These are phyloP conservation scores for Drosophila macrothrix DNA, from an alignment of 2,888 invertebrate genomes.

Conservation along the genomic window DNA sequence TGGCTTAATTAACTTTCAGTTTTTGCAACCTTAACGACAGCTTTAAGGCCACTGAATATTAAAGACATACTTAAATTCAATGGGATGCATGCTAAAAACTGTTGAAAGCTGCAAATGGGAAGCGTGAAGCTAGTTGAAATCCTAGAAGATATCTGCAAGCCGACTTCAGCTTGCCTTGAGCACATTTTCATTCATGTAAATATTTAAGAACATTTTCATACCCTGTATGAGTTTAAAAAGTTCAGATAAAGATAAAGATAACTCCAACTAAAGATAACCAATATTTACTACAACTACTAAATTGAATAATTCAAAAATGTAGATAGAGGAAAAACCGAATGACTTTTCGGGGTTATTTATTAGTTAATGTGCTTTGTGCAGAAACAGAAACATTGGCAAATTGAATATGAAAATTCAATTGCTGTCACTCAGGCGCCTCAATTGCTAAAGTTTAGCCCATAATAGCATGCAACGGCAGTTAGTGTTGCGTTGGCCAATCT, in stretches of 20 bases:
- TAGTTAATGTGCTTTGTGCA: background rate
- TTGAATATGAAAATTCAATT: conserved; percentile 48
- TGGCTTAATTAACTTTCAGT: conserved; percentile 53
- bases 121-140: background rate
- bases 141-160: background rate
- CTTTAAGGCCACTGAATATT: conserved; percentile 28
- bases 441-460: conserved; percentile 23
- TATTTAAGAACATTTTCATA: background rate
- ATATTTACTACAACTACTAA: too few relatives aligned
- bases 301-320: too few relatives aligned
- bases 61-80: conserved; percentile 10
- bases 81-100: conserved; percentile 1
- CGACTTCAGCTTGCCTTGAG: background rate
- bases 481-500: conserved; percentile 29
- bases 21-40: conserved; percentile 35
- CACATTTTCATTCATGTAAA: background rate
- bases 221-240: background rate
- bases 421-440: conserved; percentile 21
- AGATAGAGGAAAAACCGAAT: background rate
- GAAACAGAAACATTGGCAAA: background rate
- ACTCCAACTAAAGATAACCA: background rate
- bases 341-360: background rate
- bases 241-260: background rate
- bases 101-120: background rate
- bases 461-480: conserved; percentile 19